phyloP scores from a whole-genome alignment of 2,888 invertebrate genomes.

The Epinotia bilunana region DNA sequence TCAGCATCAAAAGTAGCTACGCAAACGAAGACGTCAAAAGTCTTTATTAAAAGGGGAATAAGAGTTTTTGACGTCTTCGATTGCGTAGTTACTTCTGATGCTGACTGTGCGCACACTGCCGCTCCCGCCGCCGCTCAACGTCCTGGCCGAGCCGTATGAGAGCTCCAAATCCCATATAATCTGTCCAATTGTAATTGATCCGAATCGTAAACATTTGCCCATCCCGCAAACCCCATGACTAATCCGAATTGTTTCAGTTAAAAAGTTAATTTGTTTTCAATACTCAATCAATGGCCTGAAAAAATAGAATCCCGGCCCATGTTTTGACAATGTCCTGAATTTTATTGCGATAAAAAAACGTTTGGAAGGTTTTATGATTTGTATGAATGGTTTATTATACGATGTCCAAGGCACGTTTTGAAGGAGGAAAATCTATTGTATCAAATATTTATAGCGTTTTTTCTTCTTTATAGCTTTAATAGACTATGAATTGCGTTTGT shows the following conservation, averaged over 20 bases:
- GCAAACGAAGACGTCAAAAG: too few species aligned
- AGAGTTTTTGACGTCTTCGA: too few species aligned
- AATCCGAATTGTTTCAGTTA: conserved; percentile 10
- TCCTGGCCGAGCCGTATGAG: too few species aligned
- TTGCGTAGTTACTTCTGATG: too few species aligned
- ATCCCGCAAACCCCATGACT: background rate
- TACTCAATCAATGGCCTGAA: conserved; percentile 22
- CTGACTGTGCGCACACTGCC: too few species aligned
- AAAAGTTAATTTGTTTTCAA: conserved; percentile 13
- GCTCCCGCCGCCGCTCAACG: too few species aligned
- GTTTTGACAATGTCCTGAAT: conserved; percentile 21
- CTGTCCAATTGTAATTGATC: conserved; percentile 27
- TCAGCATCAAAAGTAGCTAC: too few species aligned
- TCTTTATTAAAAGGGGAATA: too few species aligned
- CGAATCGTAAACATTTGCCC: conserved; percentile 11
- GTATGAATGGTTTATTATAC: conserved; percentile 12
- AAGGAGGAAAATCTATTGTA: conserved; percentile 1
- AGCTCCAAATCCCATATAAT: conserved; percentile 7
- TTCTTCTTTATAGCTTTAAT: background rate
- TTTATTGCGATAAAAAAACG: conserved; percentile 13
- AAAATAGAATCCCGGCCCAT: conserved; percentile 23
- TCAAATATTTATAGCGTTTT: background rate
- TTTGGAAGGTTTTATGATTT: background rate
- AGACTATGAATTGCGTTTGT: background rate
- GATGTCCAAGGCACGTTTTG: conserved; percentile 2